Base-by-base conservation (phyloP, 2,888 invertebrate genomes). In the Morpho deidamia region DNA sequence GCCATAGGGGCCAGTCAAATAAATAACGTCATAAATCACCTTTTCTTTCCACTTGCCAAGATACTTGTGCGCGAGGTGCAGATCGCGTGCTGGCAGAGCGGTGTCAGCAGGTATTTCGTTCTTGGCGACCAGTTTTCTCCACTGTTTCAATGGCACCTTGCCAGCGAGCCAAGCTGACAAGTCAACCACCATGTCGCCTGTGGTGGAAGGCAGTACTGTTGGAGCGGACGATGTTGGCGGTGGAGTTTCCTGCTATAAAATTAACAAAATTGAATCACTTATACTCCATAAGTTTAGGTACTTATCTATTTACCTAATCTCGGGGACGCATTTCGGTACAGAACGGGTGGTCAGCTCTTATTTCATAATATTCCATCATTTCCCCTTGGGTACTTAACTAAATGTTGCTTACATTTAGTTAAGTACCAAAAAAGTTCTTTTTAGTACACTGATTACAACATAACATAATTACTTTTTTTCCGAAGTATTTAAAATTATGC, bases 161-260 rank as follows among this genome's bases (percentile, higher is more conserved):
- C 90, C 89, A 12, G 81, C 81, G 53, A 90, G 68, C 90, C 91
- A 92, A 37, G 91, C 90, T 1, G 87, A 90, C 50, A 92, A 76
- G 56, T 91, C 88, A 23, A 92, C 81, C 32, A 88, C 87, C 51
- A 86, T 58, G 81, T 85, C 72, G 71, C 87, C 72, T 37, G 81
- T 53, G 52, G 80, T 55, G 1, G 58, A 50, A 40, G 54, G 55
- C 8, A 57, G 57, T 4, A 53, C 45, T n/a, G 34, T 49, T 7
- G 55, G 52, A 0, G 54, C 47, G 7, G 54, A 41, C 1, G 47
- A 38, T n/a, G 58, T 14, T 11, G 44, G 45, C 32, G 44, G 51
- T 8, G 35, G 42, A 1, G 51, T 35, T 11, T 58, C 54, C 44
- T 57, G 12, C 44, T 14, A 8, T 33, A 37, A 23, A 14, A 23